These are phyloP conservation scores for Phylloscopus whistleri DNA, from an alignment of 2,113 vertebrate species.

Conservation along the genomic window DNA sequence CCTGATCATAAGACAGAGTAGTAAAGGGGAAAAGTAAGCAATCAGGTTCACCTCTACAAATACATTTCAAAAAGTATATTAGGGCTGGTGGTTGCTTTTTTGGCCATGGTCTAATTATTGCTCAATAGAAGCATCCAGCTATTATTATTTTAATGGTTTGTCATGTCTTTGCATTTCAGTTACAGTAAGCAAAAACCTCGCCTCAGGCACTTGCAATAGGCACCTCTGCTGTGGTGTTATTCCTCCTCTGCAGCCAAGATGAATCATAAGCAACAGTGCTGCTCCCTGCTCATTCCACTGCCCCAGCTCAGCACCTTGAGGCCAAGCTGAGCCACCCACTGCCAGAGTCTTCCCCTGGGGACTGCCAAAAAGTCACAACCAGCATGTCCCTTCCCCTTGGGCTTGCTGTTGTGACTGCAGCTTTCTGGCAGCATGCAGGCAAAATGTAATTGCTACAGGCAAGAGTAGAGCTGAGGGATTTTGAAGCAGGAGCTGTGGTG, in stretches of 20 bases:
- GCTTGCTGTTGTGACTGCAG: background rate
- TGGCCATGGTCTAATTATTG: background rate
- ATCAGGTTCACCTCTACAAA: background rate
- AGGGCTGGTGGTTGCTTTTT: background rate
- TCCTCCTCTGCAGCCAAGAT: background rate
- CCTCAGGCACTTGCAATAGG: background rate
- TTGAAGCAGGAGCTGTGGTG: background rate
- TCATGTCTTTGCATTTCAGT: background rate
- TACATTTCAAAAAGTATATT: background rate
- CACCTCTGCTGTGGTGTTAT: background rate
- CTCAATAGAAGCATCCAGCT: background rate
- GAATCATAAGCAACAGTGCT: background rate
- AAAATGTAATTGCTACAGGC: background rate
- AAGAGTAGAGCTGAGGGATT: background rate
- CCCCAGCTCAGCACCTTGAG: background rate
- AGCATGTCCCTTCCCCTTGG: rapidly evolving
- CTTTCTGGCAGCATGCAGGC: background rate
- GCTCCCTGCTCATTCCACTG: background rate
- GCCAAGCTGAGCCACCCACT: background rate
- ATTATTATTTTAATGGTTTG: background rate
- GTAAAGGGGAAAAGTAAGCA: background rate
- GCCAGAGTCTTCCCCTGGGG: background rate
- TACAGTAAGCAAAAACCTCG: background rate
- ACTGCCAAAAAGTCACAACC: background rate
- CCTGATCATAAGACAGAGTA: background rate